phyloP scores from a whole-genome alignment of 2,797 vertebrate species.

The Macropus fuliginosus region DNA sequence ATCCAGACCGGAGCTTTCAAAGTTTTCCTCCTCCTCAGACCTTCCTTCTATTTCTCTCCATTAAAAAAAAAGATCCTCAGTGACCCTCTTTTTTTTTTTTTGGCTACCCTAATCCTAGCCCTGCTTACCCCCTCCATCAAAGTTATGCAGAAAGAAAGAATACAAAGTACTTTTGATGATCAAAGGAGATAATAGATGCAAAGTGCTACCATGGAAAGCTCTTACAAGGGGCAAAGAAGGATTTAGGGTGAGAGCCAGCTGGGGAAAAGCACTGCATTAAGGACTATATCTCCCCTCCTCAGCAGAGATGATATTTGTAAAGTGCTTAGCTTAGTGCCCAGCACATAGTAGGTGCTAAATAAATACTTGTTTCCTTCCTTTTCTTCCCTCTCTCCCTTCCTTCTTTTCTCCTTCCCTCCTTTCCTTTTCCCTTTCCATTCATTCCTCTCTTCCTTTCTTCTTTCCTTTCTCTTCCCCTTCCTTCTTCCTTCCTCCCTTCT shows the following conservation, averaged over 20 bases:
- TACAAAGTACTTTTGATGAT: background rate
- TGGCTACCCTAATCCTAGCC: background rate
- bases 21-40: background rate
- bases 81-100: background rate
- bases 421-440: too few species aligned
- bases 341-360: background rate
- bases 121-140: background rate
- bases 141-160: background rate
- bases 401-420: too few species aligned
- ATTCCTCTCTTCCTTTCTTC: too few species aligned
- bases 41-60: background rate
- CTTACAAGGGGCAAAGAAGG: background rate
- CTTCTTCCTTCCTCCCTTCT: rapidly evolving
- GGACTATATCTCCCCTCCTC: background rate
- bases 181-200: background rate
- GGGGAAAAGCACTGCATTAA: too few species aligned
- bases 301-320: background rate
- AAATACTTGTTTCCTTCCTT: background rate
- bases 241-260: too few species aligned
- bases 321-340: background rate
- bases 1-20: background rate
- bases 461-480: too few species aligned
- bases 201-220: background rate
- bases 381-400: too few species aligned
- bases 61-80: background rate